Evolutionary conservation across 2,113 vertebrate genomes (phyloP), one percentile per base, ranked within the genome.

Genomic region (Pantherophis guttatus): DNA sequence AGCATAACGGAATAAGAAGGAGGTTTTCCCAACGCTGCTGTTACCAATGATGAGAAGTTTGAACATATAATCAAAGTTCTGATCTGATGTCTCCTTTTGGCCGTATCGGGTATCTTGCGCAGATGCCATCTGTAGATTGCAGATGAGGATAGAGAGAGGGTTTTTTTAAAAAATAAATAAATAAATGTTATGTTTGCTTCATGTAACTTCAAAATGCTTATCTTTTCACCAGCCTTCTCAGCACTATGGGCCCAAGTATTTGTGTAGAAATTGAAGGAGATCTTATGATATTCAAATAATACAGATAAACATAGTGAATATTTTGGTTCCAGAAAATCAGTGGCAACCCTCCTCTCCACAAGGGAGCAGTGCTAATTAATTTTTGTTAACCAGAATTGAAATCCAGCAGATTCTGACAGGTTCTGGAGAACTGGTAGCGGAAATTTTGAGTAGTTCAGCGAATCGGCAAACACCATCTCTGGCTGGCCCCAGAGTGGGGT

Each of bases 61-160:
- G 96, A 99, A 99, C 98, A 99, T 99, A 97, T 99, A 99, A 97
- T 99, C 98, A 92, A 99, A 99, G 97, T 99, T 99, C 97, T 99
- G 98, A 95, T 99, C 99, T 1, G 98, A 98, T 53, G 98, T 98
- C 94, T 99, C 99, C 95, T 99, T 99, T 96, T 98, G 98, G 93
- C 97, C 97, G 92, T 95, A 96, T 96, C 98, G 98, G 87, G 96
- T 96, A 94, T 99, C 99, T 97, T 99, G 99, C 95, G 98, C 97
- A 94, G 98, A 98, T 96, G 98, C 98, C 98, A 99, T 99, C 98
- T 99, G 96, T 88, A 95, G 94, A 86, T 86, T 39, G 53, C 53
- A 87, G 55, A 90, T 54, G 33, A 15, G 33, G 29, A 21, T 33
- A 50, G 8, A 55, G 48, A 65, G 15, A 55, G 8, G 5, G 44